Base-by-base conservation (phyloP, 2,888 invertebrate genomes). In the Metopia argyrocephala region DNA sequence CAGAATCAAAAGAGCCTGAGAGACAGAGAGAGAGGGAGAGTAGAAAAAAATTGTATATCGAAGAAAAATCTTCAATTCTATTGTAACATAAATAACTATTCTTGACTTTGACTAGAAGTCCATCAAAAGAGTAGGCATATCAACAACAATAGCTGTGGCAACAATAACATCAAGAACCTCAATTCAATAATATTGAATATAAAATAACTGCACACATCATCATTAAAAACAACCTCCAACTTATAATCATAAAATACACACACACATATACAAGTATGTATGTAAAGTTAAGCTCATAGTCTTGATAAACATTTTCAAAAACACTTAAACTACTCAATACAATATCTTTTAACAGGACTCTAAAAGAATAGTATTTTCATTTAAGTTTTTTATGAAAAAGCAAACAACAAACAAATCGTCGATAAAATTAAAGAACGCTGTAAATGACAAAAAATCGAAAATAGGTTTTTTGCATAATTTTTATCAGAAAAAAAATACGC, bases 211-310 rank as follows among this genome's bases (percentile, higher is more conserved):
- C 64, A 69, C 76, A 78, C 76, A 80, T 80, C 80, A 76, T 80
- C 80, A 76, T 80, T 80, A 76, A 80, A 80, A 73, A 65, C 80
- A 80, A 80, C 80, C 80, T 80, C 80, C 80, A 76, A 73, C 80
- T 80, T 54, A 76, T 73, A 80, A 62, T 45, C 18, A 48, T 46
- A n/a, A 73, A 23, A 23, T 66, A 56, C 66, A 68, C 25, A 68
- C n/a, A 68, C 46, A 28, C 28, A 27, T 5, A 31, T 2, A 9
- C 9, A 31, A 12, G 12, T 12, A 12, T 2, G 15, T 3, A 38
- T 38, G 3, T 1, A 38, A 12, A 38, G 38, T 38, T 6, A 38
- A 38, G 15, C 15, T 38, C 15, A 38, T 15, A 38, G 38, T 38
- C 38, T 12, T 38, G 54, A 21, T 66, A 20, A 54, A 71, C 46